Evolutionary conservation across 92 coral and sea anemone species (phyloP).

Genomic region (Umimayanthus chanpuru): DNA sequence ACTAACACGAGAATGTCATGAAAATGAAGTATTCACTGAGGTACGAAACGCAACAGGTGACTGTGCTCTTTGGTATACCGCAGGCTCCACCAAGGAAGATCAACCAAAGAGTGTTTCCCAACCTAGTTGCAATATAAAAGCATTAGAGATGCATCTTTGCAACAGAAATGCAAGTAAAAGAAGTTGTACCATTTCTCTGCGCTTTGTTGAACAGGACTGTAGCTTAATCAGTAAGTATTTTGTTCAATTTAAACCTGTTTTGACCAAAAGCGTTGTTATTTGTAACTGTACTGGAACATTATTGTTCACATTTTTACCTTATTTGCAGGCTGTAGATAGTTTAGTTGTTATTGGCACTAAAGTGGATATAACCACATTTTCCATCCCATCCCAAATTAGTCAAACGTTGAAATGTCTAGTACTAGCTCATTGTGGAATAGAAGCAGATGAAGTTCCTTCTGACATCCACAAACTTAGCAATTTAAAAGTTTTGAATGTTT

Average conservation of each 20-base stretch:
- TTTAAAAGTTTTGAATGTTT: constrained; percentile 29
- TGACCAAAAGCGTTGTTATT: constrained; percentile 21
- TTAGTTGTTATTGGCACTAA: constrained; percentile 17
- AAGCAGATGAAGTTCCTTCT: not conserved
- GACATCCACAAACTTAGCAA: not conserved
- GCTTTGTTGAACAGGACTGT: constrained; percentile 13
- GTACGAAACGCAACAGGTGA: not conserved
- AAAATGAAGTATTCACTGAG: not conserved
- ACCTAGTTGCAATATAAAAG: not conserved
- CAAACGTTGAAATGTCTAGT: constrained; percentile 16
- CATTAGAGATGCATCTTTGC: not conserved
- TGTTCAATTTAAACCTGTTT: not conserved
- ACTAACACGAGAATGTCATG: not conserved
- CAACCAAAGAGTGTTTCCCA: not conserved
- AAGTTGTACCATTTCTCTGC: not conserved
- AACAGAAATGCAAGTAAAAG: not conserved
- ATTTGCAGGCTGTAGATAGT: constrained; percentile 20
- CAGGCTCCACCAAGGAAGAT: not conserved
- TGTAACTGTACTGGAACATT: constrained; percentile 26
- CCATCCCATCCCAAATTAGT: not conserved
- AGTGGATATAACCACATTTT: constrained; percentile 18
- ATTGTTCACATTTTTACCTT: not conserved
- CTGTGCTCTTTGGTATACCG: not conserved
- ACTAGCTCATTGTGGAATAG: constrained; percentile 18
- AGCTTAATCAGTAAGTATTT: not conserved